A percentile compares a stretch with the other conserved stretches of the same genome.
phyloP scores from a whole-genome alignment of 2,888 invertebrate genomes.

The Oscheius sp. region DNA sequence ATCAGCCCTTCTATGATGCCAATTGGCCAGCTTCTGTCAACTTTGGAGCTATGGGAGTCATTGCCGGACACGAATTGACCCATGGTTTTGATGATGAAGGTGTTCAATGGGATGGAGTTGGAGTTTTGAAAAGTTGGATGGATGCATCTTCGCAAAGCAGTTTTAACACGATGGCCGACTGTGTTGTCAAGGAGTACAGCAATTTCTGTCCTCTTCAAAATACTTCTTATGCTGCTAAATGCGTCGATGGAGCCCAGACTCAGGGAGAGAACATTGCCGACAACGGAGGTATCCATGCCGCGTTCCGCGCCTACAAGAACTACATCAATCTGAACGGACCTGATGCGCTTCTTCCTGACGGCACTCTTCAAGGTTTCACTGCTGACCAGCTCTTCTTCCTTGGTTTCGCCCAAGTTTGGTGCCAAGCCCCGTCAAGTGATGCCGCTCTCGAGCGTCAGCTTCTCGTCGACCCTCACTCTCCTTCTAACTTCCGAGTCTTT shows the following conservation, averaged over 20 bases:
- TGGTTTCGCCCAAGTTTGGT: constrained; percentile 63
- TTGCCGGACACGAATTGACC: constrained; percentile 95
- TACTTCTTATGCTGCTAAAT: constrained; percentile 39
- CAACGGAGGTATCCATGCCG: constrained; percentile 66
- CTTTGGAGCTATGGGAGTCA: constrained; percentile 96
- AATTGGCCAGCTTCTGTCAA: constrained; percentile 67
- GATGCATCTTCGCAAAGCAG: constrained; percentile 47
- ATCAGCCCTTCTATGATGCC: constrained; percentile 66
- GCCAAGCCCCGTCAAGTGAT: constrained; percentile 45
- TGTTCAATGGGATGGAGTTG: constrained; percentile 68
- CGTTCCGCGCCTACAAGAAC: constrained; percentile 66
- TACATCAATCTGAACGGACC: constrained; percentile 60
- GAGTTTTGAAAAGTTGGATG: constrained; percentile 64
- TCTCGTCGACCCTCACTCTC: constrained; percentile 59
- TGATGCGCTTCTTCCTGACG: constrained; percentile 63
- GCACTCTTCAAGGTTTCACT: constrained; percentile 48
- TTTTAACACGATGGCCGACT: constrained; percentile 63
- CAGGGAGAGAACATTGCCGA: constrained; percentile 78
- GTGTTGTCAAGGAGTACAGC: constrained; percentile 64
- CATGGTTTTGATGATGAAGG: constrained; percentile 85
- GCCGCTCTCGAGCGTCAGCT: constrained; percentile 45
- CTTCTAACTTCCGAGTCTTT: constrained; percentile 59
- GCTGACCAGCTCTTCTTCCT: constrained; percentile 65
- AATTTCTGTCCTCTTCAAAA: constrained; percentile 64
- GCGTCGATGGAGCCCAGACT: constrained; percentile 75